Evolutionary conservation across 2,888 invertebrate species (phyloP).

Genomic region (Stenoptilia bipunctidactyla): DNA sequence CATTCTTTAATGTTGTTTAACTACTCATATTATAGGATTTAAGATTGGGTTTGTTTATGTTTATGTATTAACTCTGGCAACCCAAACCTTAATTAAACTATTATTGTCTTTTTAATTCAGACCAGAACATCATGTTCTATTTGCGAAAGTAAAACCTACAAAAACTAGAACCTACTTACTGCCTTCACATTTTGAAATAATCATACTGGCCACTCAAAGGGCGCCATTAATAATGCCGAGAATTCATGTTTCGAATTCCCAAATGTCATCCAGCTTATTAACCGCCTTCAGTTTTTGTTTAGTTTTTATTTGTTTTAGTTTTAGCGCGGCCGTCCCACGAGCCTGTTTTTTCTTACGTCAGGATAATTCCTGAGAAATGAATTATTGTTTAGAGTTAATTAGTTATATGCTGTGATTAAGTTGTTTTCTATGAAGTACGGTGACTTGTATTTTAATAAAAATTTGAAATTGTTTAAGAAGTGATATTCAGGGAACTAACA

Average conservation of each 20-base stretch:
- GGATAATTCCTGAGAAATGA: conserved; percentile 58
- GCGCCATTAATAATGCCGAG: conserved; percentile 63
- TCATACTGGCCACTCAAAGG: conserved; percentile 45
- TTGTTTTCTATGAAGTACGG: conserved; percentile 37
- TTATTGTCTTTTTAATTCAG: too few relatives aligned
- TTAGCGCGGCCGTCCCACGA: conserved; percentile 55
- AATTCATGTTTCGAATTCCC: conserved; percentile 66
- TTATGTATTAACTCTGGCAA: too few relatives aligned
- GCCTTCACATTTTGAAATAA: conserved; percentile 57
- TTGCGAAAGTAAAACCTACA: too few relatives aligned
- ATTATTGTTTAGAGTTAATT: conserved; percentile 69
- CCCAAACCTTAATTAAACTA: too few relatives aligned
- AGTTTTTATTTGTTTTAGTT: conserved; percentile 65
- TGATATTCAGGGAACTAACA: too few relatives aligned
- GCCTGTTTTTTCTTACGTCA: conserved; percentile 26
- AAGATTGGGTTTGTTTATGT: too few relatives aligned
- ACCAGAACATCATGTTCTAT: too few relatives aligned
- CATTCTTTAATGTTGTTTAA: too few relatives aligned
- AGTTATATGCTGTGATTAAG: conserved; percentile 45
- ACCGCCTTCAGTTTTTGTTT: conserved; percentile 66
- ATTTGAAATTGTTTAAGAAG: too few relatives aligned
- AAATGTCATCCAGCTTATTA: conserved; percentile 72
- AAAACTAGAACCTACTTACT: too few relatives aligned
- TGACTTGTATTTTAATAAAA: not conserved
- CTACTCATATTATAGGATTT: too few relatives aligned